These are phyloP conservation scores for Drosophila picticornis DNA, from an alignment of 2,888 invertebrate genomes.

Conservation along the genomic window DNA sequence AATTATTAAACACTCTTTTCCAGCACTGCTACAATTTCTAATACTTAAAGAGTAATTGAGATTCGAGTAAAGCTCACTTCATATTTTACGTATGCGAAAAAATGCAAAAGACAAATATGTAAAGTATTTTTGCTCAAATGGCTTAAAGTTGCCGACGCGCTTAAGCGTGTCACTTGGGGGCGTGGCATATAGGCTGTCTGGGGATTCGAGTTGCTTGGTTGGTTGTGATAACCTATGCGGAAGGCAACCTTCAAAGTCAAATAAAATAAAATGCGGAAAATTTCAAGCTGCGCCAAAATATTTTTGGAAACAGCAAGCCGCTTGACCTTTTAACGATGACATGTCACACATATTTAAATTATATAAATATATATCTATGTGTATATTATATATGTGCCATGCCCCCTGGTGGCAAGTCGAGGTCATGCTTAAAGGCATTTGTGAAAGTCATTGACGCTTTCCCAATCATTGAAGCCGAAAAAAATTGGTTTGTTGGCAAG, in stretches of 20 bases:
- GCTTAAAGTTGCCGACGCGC: conserved; percentile 47
- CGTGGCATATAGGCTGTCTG: conserved; percentile 12
- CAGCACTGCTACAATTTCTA: neutral
- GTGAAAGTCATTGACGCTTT: conserved; percentile 56
- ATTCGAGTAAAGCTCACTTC: neutral
- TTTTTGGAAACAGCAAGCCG: conserved; percentile 21
- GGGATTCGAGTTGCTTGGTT: neutral
- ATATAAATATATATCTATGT: conserved; percentile 7
- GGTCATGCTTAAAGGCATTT: conserved; percentile 45
- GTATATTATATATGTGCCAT: too few species aligned
- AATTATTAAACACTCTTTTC: neutral
- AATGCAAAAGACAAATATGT: conserved; percentile 68
- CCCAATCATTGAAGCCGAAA: conserved; percentile 62
- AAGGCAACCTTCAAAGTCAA: conserved; percentile 33
- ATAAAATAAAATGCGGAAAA: conserved; percentile 32
- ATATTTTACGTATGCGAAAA: conserved; percentile 29
- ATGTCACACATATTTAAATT: conserved; percentile 9
- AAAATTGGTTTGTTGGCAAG: conserved; percentile 40
- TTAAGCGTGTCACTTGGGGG: conserved; percentile 15
- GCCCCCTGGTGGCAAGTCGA: conserved; percentile 22
- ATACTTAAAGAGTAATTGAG: conserved; percentile 8
- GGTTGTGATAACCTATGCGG: conserved; percentile 33
- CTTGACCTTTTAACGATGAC: conserved; percentile 50
- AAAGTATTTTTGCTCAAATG: conserved; percentile 60
- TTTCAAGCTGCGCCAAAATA: conserved; percentile 50